Percentiles rank a stretch among this genome's conserved stretches.
Evolutionary conservation across 2,797 vertebrate genomes (phyloP).

Genomic region (Myoxocephalus aenaeus): DNA sequence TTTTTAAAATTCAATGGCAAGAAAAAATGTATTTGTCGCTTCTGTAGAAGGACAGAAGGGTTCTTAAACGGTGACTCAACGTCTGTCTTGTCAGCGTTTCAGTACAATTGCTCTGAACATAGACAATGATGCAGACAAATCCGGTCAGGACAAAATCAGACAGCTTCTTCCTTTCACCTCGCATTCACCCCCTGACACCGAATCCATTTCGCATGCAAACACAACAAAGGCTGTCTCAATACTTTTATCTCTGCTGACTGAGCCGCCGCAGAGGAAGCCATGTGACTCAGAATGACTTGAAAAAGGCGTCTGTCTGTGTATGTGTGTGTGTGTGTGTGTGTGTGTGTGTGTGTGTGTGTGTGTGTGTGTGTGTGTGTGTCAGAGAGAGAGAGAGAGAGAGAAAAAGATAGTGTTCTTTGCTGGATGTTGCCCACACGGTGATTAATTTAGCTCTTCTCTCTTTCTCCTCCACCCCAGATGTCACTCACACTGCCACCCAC

Average conservation of each 20-base stretch:
- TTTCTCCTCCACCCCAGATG: constrained; percentile 21
- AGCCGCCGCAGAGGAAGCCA: constrained; percentile 9
- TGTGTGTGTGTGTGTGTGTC: neutral
- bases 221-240: constrained; percentile 36
- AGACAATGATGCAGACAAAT: constrained; percentile 12
- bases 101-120: constrained; percentile 1
- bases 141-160: neutral
- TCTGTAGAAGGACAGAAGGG: neutral
- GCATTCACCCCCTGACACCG: constrained; percentile 30
- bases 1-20: neutral
- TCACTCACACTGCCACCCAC: constrained; percentile 26
- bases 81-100: neutral
- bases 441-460: constrained; percentile 48
- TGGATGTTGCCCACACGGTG: constrained; percentile 42
- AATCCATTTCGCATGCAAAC: constrained; percentile 36
- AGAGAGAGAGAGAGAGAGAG: neutral
- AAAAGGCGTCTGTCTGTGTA: constrained; percentile 18
- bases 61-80: neutral
- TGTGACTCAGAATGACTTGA: constrained; percentile 14
- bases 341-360: neutral
- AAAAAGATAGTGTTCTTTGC: neutral
- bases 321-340: constrained; percentile 3
- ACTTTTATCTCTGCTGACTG: constrained; percentile 49
- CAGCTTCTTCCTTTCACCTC: constrained; percentile 24
- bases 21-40: neutral